These are phyloP conservation scores for Serrognathus titanus DNA, from an alignment of 2,888 invertebrate genomes.

Conservation along the genomic window DNA sequence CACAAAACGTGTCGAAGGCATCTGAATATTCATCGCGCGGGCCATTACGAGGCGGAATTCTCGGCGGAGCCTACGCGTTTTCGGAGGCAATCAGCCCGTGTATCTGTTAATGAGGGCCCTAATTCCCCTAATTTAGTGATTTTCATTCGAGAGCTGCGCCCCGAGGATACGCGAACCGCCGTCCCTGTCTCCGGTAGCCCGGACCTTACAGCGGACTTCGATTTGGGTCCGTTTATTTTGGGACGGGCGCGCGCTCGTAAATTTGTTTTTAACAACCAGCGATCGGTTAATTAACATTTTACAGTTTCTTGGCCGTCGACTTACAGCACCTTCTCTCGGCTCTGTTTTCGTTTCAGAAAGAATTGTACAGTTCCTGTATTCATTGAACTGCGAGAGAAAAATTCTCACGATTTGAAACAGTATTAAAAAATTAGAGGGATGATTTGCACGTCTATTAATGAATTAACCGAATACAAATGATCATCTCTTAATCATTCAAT, in stretches of 20 bases:
- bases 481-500: too few species aligned
- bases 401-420: too few species aligned
- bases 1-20: constrained; percentile 31
- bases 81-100: constrained; percentile 36
- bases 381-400: too few species aligned
- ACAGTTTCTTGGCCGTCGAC: background rate
- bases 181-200: background rate
- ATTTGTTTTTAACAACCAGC: constrained; percentile 17
- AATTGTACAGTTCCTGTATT: too few species aligned
- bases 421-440: too few species aligned
- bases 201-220: background rate
- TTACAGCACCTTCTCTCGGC: too few species aligned
- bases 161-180: constrained; percentile 4
- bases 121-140: constrained; percentile 47
- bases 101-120: constrained; percentile 49
- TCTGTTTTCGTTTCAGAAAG: too few species aligned
- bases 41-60: constrained; percentile 22
- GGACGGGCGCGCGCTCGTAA: constrained; percentile 14
- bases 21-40: constrained; percentile 35
- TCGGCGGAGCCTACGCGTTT: constrained; percentile 26
- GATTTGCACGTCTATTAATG: too few species aligned
- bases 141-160: constrained; percentile 31
- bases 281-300: constrained; percentile 21
- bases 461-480: too few species aligned
- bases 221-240: constrained; percentile 5